phyloP scores from a whole-genome alignment of 1,140 invertebrate species.

The Drosophila parvula region DNA sequence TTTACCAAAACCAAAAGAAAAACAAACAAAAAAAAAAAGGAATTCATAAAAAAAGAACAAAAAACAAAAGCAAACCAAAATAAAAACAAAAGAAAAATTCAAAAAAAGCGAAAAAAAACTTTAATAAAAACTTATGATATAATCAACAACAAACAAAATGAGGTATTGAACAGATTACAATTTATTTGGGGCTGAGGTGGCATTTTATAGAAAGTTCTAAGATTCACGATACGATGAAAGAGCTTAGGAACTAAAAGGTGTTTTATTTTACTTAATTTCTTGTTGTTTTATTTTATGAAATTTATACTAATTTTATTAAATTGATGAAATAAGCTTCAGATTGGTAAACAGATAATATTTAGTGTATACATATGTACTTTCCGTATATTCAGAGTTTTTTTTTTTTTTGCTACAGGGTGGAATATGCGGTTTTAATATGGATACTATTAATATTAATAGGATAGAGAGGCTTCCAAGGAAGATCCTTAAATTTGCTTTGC shows the following conservation, averaged over 20 bases:
- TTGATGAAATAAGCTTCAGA: too few species aligned
- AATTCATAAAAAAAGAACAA: slow-evolving; percentile 54
- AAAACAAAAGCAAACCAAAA: slow-evolving; percentile 52
- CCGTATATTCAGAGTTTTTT: too few species aligned
- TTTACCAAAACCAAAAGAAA: slow-evolving; percentile 48
- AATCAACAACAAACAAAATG: slow-evolving; percentile 76
- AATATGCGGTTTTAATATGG: too few species aligned
- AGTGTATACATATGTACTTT: too few species aligned
- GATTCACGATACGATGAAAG: neutral
- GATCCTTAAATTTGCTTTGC: too few species aligned
- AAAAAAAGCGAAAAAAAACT: slow-evolving; percentile 74
- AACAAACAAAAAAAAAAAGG: slow-evolving; percentile 45
- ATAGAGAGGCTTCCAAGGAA: too few species aligned
- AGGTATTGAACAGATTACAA: neutral
- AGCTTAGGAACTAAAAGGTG: too few species aligned
- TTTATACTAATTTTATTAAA: neutral
- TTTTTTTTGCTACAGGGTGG: too few species aligned
- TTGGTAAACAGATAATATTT: too few species aligned
- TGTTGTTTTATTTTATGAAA: neutral
- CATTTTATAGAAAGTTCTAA: neutral
- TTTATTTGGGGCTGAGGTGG: neutral
- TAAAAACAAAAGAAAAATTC: slow-evolving; percentile 47
- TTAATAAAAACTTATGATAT: slow-evolving; percentile 84
- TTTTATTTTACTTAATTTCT: neutral
- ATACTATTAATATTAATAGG: too few species aligned